A percentile compares a stretch with the other conserved stretches of the same genome.
Evolutionary conservation across 2,113 vertebrate species (phyloP).

Genomic region (Peucedramus taeniatus): DNA sequence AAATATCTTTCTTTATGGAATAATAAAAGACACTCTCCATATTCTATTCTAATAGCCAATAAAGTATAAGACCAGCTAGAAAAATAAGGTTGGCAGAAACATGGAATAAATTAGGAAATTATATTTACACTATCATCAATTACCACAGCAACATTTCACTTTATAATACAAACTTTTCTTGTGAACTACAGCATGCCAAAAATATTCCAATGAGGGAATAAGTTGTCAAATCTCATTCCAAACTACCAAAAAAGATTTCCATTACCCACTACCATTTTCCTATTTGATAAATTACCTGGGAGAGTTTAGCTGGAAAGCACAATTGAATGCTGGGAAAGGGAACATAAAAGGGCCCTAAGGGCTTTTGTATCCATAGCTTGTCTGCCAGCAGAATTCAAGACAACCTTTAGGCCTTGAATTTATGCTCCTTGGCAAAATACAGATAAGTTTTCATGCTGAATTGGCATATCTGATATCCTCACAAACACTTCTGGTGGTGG

Average conservation of each 20-base stretch:
- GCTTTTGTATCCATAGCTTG: background rate
- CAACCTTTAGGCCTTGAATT: background rate
- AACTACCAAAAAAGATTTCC: conserved; percentile 25
- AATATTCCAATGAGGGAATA: conserved; percentile 48
- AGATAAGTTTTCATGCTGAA: background rate
- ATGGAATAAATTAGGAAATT: conserved; percentile 31
- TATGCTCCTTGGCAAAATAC: background rate
- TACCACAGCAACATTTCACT: conserved; percentile 39
- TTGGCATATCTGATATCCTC: background rate
- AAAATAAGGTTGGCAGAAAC: conserved; percentile 47
- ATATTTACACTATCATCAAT: conserved; percentile 49
- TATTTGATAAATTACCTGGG: background rate
- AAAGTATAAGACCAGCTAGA: conserved; percentile 46
- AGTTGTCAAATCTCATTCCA: conserved; percentile 55
- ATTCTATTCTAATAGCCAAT: conserved; percentile 62
- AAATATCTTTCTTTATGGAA: conserved; percentile 60
- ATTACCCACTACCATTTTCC: conserved; percentile 26
- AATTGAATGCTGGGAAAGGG: background rate
- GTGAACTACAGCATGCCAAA: conserved; percentile 39
- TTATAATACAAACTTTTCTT: conserved; percentile 40
- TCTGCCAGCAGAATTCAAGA: background rate
- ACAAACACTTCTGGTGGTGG: background rate
- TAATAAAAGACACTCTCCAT: conserved; percentile 54
- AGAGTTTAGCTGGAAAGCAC: background rate
- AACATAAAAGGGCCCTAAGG: background rate